These are phyloP conservation scores for Brachionus koreanus DNA, from an alignment of 1,140 invertebrate genomes.

Conservation along the genomic window DNA sequence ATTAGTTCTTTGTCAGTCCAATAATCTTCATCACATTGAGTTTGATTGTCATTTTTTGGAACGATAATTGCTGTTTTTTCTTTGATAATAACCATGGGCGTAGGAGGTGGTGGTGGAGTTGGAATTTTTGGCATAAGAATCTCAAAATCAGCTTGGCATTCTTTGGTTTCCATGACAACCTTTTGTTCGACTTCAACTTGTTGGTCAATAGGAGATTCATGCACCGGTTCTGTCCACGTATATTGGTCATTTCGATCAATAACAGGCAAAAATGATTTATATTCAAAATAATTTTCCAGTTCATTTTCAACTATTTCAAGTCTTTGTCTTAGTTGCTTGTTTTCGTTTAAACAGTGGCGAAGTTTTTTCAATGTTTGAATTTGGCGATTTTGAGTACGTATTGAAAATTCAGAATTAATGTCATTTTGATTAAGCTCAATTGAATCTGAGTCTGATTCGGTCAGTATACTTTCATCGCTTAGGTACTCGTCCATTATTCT, in stretches of 20 bases:
- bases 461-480: not conserved
- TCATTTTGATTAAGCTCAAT: not conserved
- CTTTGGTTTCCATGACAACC: not conserved
- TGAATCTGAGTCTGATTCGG: not conserved
- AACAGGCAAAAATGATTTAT: constrained; percentile 23
- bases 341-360: not conserved
- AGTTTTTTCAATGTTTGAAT: not conserved
- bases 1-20: constrained; percentile 2
- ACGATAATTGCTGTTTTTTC: not conserved
- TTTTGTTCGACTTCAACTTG: not conserved
- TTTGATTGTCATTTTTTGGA: not conserved
- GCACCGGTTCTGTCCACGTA: not conserved
- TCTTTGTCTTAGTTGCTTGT: not conserved
- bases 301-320: constrained; percentile 7
- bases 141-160: constrained; percentile 11
- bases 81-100: not conserved
- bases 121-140: not conserved
- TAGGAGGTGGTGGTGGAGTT: not conserved
- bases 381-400: constrained; percentile 5
- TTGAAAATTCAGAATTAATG: not conserved
- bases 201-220: not conserved
- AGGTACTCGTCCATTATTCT: constrained; percentile 7
- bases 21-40: constrained; percentile 6
- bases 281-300: not conserved
- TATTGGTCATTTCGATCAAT: not conserved